Evolutionary conservation across 2,888 invertebrate species (phyloP).

Genomic region (Eumerus sabulonum): DNA sequence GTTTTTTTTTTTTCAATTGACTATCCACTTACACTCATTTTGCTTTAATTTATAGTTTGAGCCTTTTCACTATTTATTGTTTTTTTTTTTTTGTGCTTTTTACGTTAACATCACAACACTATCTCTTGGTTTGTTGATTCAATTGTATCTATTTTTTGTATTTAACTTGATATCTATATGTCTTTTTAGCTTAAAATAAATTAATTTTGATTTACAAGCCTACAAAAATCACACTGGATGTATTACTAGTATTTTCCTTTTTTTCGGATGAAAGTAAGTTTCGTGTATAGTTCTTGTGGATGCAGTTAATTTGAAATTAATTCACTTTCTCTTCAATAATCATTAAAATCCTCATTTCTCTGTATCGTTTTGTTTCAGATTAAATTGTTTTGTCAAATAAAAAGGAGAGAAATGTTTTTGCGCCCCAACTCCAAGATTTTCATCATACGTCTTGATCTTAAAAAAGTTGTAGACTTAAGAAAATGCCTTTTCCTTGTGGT

Average conservation of each 20-base stretch:
- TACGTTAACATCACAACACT: slow-evolving; percentile 70
- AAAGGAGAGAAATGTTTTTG: too few relatives aligned
- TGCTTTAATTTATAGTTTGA: slow-evolving; percentile 13
- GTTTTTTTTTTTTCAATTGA: slow-evolving; percentile 34
- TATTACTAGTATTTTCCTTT: slow-evolving; percentile 50
- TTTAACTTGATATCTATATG: slow-evolving; percentile 42
- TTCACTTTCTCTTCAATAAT: slow-evolving; percentile 56
- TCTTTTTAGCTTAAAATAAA: slow-evolving; percentile 56
- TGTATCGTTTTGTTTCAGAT: slow-evolving; percentile 16
- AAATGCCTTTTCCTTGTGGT: slow-evolving; percentile 4
- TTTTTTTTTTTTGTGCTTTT: slow-evolving; percentile 57
- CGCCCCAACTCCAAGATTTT: slow-evolving; percentile 77
- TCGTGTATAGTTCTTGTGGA: slow-evolving; percentile 21
- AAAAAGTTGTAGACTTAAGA: slow-evolving; percentile 33
- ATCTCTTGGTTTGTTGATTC: too few relatives aligned
- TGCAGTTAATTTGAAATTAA: slow-evolving; percentile 49
- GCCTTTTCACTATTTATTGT: slow-evolving; percentile 53
- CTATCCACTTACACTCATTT: slow-evolving; percentile 24
- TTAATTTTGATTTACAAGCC: slow-evolving; percentile 67
- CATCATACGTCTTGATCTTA: slow-evolving; percentile 54
- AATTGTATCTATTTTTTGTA: slow-evolving; percentile 48
- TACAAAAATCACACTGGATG: slow-evolving; percentile 64
- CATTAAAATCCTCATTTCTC: too few relatives aligned
- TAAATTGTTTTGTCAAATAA: slow-evolving; percentile 36
- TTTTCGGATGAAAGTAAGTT: too few relatives aligned